Evolutionary conservation across 2,888 invertebrate species (phyloP).

Genomic region (Epirrhoe tristata): DNA sequence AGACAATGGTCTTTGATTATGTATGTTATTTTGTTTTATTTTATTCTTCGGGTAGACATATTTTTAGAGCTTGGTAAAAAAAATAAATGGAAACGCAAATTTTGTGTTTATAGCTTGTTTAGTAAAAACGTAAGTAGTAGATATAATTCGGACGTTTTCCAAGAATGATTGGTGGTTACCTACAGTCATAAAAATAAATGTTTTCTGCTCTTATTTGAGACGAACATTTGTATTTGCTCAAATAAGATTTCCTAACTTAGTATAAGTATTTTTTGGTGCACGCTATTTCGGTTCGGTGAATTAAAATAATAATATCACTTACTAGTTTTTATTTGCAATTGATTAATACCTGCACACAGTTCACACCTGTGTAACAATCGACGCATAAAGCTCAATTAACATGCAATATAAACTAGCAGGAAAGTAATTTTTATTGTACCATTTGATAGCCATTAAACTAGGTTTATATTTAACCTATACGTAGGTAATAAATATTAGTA

Average conservation of each 20-base stretch:
- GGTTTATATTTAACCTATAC: slow-evolving; percentile 24
- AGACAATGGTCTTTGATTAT: slow-evolving; percentile 63
- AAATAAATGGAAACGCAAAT: neutral
- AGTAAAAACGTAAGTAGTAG: neutral
- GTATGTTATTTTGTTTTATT: slow-evolving; percentile 42
- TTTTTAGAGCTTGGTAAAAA: slow-evolving; percentile 11
- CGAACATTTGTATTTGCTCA: no score
- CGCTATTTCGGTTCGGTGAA: no score
- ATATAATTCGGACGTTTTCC: neutral
- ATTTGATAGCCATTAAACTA: slow-evolving; percentile 31
- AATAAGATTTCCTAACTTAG: no score
- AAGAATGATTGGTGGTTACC: no score
- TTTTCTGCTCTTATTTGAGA: no score
- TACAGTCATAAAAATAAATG: no score
- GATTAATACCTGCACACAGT: neutral
- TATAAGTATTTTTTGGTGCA: no score
- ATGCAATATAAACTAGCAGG: slow-evolving; percentile 16
- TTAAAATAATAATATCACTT: neutral
- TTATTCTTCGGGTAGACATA: slow-evolving; percentile 5
- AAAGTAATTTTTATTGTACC: slow-evolving; percentile 13
- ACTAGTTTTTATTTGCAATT: neutral
- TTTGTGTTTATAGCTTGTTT: neutral
- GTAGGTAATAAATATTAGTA: neutral
- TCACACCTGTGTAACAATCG: neutral
- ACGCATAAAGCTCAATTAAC: slow-evolving; percentile 12